These are phyloP conservation scores for Penaeus vannamei DNA, from an alignment of 1,140 invertebrate species.

Conservation along the genomic window DNA sequence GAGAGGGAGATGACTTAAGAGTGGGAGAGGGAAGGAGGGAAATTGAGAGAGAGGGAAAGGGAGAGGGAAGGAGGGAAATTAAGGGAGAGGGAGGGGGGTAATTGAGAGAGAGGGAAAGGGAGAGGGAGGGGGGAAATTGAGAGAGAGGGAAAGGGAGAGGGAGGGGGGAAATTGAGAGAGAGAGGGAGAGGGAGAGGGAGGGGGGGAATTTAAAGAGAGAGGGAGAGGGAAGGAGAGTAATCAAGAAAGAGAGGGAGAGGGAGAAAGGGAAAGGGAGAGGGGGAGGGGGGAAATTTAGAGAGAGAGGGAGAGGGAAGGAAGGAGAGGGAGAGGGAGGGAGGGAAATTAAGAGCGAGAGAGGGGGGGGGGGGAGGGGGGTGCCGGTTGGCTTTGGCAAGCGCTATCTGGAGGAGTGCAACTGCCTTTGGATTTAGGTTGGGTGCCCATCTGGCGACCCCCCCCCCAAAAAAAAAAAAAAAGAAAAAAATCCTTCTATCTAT, in stretches of 20 bases:
- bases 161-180: background rate
- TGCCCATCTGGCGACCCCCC: too few relatives aligned
- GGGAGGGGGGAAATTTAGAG: background rate
- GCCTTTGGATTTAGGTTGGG: too few relatives aligned
- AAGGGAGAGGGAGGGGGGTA: background rate
- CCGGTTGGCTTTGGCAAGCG: too few relatives aligned
- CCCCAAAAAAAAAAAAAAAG: background rate
- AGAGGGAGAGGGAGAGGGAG: background rate
- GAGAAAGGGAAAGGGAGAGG: background rate
- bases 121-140: constrained; percentile 13
- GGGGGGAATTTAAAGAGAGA: background rate
- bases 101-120: background rate
- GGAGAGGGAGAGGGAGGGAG: background rate
- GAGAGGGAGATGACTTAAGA: background rate
- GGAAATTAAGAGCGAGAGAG: constrained; percentile 30
- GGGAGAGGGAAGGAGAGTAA: background rate
- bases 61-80: background rate
- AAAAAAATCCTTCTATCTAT: too few relatives aligned
- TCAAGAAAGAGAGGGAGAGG: background rate
- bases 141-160: background rate
- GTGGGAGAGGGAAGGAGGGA: background rate
- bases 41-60: background rate
- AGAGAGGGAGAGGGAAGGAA: background rate
- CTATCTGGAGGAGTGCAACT: too few relatives aligned
- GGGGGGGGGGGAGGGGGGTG: constrained; percentile 3